Evolutionary conservation across 2,797 vertebrate genomes (phyloP), one percentile per base, ranked within the genome.

Genomic region (Peromyscus eremicus): DNA sequence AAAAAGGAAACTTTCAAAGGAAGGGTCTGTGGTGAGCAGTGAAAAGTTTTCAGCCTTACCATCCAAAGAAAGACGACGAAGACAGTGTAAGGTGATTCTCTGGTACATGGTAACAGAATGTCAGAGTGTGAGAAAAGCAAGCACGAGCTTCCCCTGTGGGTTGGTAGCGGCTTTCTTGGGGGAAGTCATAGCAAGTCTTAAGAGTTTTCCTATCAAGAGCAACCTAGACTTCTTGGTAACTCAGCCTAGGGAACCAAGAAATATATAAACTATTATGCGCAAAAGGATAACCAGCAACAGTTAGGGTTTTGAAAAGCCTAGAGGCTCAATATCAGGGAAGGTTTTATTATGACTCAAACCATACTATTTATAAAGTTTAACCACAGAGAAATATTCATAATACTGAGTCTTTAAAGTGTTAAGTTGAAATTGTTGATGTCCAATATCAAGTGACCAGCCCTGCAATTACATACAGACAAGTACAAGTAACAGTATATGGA

Each of bases 191-290:
- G 32, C 40, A 68, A 93, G 32, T 52, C 76, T 75, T 92, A 91
- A 71, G 75, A 95, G 95, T 92, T 40, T 89, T 64, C 46, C 77
- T 49, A 71, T 9, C 13, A 66, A 91, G 40, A 81, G 82, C 37
- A 55, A 91, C 55, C 0, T 70, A 19, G 46, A 77, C 62, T 68
- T 71, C 62, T 68, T 71, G 62, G 55, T 87, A 83, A 91, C 25
- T 89, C 49, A 46, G 52, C 52, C 40, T 57, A 91, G 91, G 77
- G 43, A 92, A 95, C 49, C n/a, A 96, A 93, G 88, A 96, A 90
- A 90, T 37, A 14, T 29, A 73, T 55, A 94, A 71, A 95, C 43
- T 88, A 10, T 16, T 37, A 70, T n/a, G 46, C 52, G 55, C n/a
- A 66, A 52, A 76, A 81, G 9, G 70, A 64, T 84, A 21, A 82